Percentiles rank a stretch among this genome's conserved stretches.
Evolutionary conservation across 2,797 vertebrate genomes (phyloP).

Genomic region (Ataeniobius toweri): DNA sequence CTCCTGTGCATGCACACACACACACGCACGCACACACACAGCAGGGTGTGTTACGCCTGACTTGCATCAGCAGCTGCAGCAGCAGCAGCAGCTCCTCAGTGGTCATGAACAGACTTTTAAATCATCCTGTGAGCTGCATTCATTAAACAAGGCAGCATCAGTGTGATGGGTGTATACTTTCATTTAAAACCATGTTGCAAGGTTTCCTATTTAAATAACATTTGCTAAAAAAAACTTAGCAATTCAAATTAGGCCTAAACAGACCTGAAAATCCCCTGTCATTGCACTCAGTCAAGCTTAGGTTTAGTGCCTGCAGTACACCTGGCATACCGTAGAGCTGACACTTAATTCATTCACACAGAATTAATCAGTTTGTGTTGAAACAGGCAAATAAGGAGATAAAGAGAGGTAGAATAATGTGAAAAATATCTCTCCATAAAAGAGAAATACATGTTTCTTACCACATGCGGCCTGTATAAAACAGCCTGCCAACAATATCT

Average conservation of each 20-base stretch:
- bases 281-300: neutral
- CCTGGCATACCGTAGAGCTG: neutral
- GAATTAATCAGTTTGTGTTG: neutral
- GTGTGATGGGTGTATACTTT: conserved; percentile 10
- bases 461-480: too few species aligned
- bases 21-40: conserved; percentile 6
- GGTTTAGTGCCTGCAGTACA: neutral
- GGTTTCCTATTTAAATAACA: neutral
- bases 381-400: neutral
- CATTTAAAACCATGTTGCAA: neutral
- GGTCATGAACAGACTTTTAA: conserved; percentile 12
- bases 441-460: too few species aligned
- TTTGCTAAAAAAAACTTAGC: neutral
- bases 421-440: too few species aligned
- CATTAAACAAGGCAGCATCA: neutral
- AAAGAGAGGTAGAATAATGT: too few species aligned
- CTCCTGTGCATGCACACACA: neutral
- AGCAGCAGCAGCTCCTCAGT: neutral
- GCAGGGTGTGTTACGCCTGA: neutral
- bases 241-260: neutral
- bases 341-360: too few species aligned
- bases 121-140: conserved; percentile 17
- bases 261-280: neutral
- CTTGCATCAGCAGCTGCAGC: conserved; percentile 31
- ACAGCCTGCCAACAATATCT: too few species aligned